A percentile compares a stretch with the other conserved stretches of the same genome.
These are phyloP conservation scores for Protonibea diacanthus DNA, from an alignment of 2,797 vertebrate genomes.

Conservation along the genomic window DNA sequence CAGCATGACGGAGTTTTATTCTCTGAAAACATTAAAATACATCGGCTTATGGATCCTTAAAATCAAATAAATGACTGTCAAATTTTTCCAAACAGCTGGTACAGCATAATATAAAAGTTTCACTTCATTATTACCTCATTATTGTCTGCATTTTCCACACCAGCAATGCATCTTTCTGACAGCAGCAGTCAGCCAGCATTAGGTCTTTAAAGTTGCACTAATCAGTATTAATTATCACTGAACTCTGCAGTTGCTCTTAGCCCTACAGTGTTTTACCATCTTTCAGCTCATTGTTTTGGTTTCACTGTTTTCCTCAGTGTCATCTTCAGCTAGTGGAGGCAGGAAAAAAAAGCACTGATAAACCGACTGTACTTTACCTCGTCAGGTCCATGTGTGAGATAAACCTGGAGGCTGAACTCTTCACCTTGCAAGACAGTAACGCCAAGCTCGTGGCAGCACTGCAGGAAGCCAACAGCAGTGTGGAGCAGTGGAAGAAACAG, in stretches of 20 bases:
- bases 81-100: conserved; percentile 20
- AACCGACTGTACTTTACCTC: neutral
- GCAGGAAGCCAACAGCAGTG: conserved; percentile 92
- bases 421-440: conserved; percentile 96
- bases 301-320: neutral
- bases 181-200: neutral
- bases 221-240: conserved; percentile 2
- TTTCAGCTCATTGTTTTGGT: conserved; percentile 22
- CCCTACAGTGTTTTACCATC: neutral
- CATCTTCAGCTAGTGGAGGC: neutral
- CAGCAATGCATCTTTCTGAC: neutral
- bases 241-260: neutral
- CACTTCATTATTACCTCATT: conserved; percentile 36
- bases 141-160: neutral
- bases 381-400: conserved; percentile 93
- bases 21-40: conserved; percentile 9
- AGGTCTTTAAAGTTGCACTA: neutral
- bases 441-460: conserved; percentile 91
- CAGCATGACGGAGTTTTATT: neutral
- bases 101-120: conserved; percentile 29
- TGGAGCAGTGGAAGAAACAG: conserved; percentile 95
- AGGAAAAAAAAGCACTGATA: neutral
- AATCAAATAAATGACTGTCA: conserved; percentile 25
- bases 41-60: conserved; percentile 1
- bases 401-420: conserved; percentile 94